These are phyloP conservation scores for Gastrophysa polygoni DNA, from an alignment of 2,888 invertebrate species.

Conservation along the genomic window DNA sequence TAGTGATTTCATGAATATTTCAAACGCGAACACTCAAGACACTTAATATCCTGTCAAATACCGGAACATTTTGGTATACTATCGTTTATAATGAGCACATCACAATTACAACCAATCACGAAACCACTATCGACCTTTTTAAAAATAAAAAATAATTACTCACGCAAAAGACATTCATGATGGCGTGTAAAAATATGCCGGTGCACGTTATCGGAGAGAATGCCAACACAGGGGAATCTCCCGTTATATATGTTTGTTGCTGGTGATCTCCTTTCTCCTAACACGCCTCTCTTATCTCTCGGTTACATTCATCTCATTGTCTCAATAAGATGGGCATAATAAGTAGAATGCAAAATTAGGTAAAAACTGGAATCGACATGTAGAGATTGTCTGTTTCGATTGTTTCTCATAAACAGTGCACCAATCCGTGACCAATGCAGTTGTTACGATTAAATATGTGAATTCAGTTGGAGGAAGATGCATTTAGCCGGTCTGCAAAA, in stretches of 20 bases:
- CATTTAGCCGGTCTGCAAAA: too few species aligned
- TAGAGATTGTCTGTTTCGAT: too few species aligned
- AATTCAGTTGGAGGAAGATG: too few species aligned
- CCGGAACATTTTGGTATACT: background rate
- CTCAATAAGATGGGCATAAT: background rate
- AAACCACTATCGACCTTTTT: conserved; percentile 22
- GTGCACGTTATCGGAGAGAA: conserved; percentile 41
- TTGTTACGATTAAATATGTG: too few species aligned
- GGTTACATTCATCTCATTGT: conserved; percentile 20
- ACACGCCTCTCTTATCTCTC: conserved; percentile 32
- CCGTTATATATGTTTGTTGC: conserved; percentile 52
- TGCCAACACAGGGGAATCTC: conserved; percentile 39
- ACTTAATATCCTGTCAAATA: too few species aligned
- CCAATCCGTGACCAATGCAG: too few species aligned
- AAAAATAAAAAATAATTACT: conserved; percentile 41
- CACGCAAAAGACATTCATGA: conserved; percentile 51
- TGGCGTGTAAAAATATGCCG: conserved; percentile 35
- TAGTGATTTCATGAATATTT: too few species aligned
- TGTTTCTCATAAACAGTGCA: too few species aligned
- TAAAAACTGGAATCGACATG: too few species aligned
- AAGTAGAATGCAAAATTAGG: background rate
- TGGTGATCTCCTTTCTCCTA: conserved; percentile 55
- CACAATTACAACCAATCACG: conserved; percentile 24
- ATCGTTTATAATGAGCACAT: conserved; percentile 1
- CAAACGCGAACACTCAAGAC: too few species aligned